phyloP scores from a whole-genome alignment of 1,140 invertebrate species.

The Caenorhabditis latens region DNA sequence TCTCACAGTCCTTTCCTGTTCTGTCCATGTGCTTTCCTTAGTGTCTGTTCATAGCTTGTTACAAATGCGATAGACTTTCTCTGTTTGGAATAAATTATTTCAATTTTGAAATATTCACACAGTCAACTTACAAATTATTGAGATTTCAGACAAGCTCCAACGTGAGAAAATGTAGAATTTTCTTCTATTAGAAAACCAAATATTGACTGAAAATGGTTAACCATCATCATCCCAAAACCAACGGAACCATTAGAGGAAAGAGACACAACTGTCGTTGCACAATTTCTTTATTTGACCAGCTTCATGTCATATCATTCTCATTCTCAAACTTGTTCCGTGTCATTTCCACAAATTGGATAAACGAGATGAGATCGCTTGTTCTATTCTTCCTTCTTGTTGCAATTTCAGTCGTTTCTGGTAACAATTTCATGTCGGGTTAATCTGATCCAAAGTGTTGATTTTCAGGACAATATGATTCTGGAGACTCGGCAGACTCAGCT shows the following conservation, averaged over 20 bases:
- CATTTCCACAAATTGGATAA: not conserved
- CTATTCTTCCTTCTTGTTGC: not conserved
- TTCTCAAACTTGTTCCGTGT: slow-evolving; percentile 9
- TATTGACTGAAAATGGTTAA: slow-evolving; percentile 23
- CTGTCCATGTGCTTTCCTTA: not conserved
- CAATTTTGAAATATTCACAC: not conserved
- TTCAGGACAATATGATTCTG: slow-evolving; percentile 24
- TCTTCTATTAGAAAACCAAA: slow-evolving; percentile 7
- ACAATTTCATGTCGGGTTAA: not conserved
- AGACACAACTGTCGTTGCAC: not conserved
- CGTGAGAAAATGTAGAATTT: slow-evolving; percentile 22
- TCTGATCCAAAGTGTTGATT: not conserved
- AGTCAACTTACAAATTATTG: not conserved
- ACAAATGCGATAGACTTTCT: not conserved
- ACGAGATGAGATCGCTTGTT: not conserved
- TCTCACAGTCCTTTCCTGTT: not conserved
- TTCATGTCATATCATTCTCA: slow-evolving; percentile 5
- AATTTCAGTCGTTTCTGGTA: not conserved
- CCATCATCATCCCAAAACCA: slow-evolving; percentile 4
- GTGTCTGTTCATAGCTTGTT: not conserved
- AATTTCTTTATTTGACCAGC: slow-evolving; percentile 34
- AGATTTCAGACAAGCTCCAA: not conserved
- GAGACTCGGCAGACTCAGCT: not conserved
- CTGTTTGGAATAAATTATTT: slow-evolving; percentile 15
- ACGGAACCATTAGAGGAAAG: not conserved